These are phyloP conservation scores for Lycophotia porphyrea DNA, from an alignment of 2,888 invertebrate species.

Conservation along the genomic window DNA sequence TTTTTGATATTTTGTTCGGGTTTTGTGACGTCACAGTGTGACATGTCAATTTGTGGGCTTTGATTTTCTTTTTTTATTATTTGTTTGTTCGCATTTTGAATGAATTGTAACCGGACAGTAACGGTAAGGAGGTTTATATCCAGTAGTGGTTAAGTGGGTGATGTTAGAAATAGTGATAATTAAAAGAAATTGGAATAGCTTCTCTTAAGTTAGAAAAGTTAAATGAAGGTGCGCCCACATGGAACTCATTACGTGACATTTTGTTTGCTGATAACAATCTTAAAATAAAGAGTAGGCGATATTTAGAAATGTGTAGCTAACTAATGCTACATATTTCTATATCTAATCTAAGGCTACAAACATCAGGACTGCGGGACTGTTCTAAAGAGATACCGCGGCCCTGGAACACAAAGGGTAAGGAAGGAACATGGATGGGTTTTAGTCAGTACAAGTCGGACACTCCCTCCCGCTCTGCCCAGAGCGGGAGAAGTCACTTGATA, in stretches of 20 bases:
- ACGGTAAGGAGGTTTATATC: conserved; percentile 9
- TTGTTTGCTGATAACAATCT: conserved; percentile 19
- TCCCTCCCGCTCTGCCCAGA: no score
- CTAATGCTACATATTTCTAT: no score
- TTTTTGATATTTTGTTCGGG: conserved; percentile 63
- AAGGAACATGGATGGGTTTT: no score
- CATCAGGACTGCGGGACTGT: no score
- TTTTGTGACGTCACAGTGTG: conserved; percentile 60
- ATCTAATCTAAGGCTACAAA: background rate
- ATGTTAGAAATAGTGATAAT: background rate
- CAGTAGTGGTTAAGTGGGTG: background rate
- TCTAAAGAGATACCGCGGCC: no score
- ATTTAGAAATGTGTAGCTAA: background rate
- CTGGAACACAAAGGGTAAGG: no score
- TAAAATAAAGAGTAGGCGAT: background rate
- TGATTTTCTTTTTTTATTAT: conserved; percentile 16
- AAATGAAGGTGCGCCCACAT: conserved; percentile 8
- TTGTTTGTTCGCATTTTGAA: conserved; percentile 37
- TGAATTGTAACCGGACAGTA: conserved; percentile 15
- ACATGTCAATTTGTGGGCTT: conserved; percentile 60
- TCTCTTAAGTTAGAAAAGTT: background rate
- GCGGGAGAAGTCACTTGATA: no score
- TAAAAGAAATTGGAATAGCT: conserved; percentile 10
- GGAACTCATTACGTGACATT: conserved; percentile 7
- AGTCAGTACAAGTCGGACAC: no score